Evolutionary conservation across 2,888 invertebrate genomes (phyloP).

Genomic region (Acanthosepion pharaonis): DNA sequence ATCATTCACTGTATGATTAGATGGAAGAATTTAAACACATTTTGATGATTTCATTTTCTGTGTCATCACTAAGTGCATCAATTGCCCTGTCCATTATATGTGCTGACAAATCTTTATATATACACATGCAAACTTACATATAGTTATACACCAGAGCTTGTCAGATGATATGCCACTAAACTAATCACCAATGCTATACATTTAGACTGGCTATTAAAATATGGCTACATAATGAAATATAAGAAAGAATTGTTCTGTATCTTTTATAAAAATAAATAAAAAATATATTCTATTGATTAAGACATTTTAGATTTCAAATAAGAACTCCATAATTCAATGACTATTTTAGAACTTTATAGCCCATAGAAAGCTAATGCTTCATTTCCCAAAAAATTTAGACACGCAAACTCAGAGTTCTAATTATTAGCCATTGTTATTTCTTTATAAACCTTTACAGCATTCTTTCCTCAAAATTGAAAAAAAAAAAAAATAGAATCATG

Average conservation of each 20-base stretch:
- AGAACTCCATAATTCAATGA: constrained; percentile 15
- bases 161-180: background rate
- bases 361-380: background rate
- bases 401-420: constrained; percentile 9
- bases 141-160: background rate
- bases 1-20: too few relatives aligned
- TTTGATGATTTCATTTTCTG: background rate
- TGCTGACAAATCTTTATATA: background rate
- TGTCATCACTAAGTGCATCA: background rate
- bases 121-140: background rate
- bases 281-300: constrained; percentile 23
- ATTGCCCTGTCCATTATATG: background rate
- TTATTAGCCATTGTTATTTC: constrained; percentile 16
- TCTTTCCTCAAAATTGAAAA: background rate
- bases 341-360: constrained; percentile 33
- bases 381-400: constrained; percentile 33
- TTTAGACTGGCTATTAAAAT: background rate
- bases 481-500: background rate
- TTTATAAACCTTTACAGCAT: constrained; percentile 10
- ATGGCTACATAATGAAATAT: constrained; percentile 4
- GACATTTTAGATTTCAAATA: constrained; percentile 13
- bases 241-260: constrained; percentile 18
- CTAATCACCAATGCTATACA: background rate
- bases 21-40: background rate
- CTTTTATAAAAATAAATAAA: constrained; percentile 2